A percentile compares a stretch with the other conserved stretches of the same genome.
Conservation (phyloP, 2,797 vertebrate genomes). For the Gobio occitaniae region DNA sequence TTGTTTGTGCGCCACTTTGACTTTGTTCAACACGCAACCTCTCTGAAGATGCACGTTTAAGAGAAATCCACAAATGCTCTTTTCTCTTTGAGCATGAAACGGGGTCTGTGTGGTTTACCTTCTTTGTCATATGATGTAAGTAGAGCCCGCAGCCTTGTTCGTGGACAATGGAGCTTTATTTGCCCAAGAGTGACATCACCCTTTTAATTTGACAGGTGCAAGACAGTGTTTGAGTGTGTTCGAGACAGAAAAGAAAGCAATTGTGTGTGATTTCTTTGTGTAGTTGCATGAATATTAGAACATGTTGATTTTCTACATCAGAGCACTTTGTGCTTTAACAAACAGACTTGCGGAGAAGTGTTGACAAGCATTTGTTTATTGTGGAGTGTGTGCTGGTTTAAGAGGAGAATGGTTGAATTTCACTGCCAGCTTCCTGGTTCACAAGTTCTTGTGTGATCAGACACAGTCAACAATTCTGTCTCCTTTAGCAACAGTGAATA, state of each 20-base stretch:
- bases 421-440: conserved; percentile 34
- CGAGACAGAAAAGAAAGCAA: background rate
- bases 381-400: background rate
- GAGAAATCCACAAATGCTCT: background rate
- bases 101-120: background rate
- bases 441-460: background rate
- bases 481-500: background rate
- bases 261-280: background rate
- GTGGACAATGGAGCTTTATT: background rate
- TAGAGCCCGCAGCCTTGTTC: conserved; percentile 3
- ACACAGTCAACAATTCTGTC: conserved; percentile 25
- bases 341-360: background rate
- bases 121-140: conserved; percentile 29
- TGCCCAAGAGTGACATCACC: conserved; percentile 12
- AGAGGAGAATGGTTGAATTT: background rate
- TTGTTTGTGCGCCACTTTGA: background rate
- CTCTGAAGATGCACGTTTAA: background rate
- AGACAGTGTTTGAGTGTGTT: background rate
- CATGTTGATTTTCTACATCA: background rate
- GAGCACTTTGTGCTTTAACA: background rate
- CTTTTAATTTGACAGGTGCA: conserved; percentile 27
- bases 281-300: background rate
- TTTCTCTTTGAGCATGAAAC: background rate
- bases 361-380: conserved; percentile 21
- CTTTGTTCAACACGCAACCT: background rate